phyloP scores from a whole-genome alignment of 2,888 invertebrate species.

The Ephialtes manifestator region DNA sequence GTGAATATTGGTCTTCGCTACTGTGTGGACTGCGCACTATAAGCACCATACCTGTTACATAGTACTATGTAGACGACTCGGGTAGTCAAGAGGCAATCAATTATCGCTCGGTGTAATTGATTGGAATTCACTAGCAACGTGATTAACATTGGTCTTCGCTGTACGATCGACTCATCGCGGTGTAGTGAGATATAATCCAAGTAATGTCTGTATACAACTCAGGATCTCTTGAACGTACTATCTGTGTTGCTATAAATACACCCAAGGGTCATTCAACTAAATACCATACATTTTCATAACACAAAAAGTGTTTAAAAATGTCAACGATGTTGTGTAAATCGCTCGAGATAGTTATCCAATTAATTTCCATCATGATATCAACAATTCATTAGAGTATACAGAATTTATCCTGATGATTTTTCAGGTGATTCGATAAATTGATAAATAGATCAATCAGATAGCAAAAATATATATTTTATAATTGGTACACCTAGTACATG shows the following conservation, averaged over 20 bases:
- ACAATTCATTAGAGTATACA: neutral
- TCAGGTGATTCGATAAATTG: neutral
- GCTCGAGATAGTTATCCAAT: neutral
- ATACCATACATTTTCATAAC: neutral
- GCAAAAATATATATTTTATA: too few relatives aligned
- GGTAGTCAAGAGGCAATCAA: slow-evolving; percentile 58
- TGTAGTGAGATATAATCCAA: slow-evolving; percentile 45
- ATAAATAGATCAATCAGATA: neutral
- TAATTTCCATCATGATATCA: neutral
- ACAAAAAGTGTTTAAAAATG: neutral
- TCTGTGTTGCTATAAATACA: neutral
- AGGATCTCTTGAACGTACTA: neutral
- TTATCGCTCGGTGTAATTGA: slow-evolving; percentile 67
- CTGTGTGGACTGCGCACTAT: neutral
- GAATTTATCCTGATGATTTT: neutral
- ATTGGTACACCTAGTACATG: too few relatives aligned
- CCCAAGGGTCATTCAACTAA: neutral
- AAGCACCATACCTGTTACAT: neutral
- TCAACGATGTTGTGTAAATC: neutral
- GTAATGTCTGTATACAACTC: slow-evolving; percentile 29
- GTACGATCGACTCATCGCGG: slow-evolving; percentile 49
- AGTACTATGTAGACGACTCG: slow-evolving; percentile 25
- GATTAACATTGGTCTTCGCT: slow-evolving; percentile 68
- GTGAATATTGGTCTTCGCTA: slow-evolving; percentile 45
- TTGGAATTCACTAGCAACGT: slow-evolving; percentile 65